Evolutionary conservation across 2,888 invertebrate genomes (phyloP).

Genomic region (Lordiphosa fenestrarum): DNA sequence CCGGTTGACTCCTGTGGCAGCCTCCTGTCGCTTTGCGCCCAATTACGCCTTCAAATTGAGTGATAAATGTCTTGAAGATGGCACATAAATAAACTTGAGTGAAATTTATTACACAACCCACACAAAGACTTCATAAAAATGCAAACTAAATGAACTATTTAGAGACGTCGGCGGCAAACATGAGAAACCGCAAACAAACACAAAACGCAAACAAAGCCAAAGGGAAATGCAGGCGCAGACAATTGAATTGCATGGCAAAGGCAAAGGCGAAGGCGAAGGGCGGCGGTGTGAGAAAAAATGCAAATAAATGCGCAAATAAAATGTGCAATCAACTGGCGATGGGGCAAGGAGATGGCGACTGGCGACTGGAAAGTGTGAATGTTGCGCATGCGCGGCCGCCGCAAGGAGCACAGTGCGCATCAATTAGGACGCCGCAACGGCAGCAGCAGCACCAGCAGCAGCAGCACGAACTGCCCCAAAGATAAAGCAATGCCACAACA

Average conservation of each 20-base stretch:
- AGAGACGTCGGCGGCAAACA: conserved; percentile 65
- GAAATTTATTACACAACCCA: conserved; percentile 76
- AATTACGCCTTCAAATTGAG: conserved; percentile 76
- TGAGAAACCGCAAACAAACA: conserved; percentile 43
- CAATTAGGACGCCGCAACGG: conserved; percentile 67
- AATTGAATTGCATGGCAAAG: conserved; percentile 64
- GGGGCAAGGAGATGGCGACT: conserved; percentile 24
- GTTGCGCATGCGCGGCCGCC: conserved; percentile 71
- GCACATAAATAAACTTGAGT: conserved; percentile 74
- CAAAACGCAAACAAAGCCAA: conserved; percentile 11
- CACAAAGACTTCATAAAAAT: conserved; percentile 77
- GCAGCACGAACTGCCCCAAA: conserved; percentile 65
- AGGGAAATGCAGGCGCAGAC: conserved; percentile 42
- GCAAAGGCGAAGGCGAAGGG: conserved; percentile 26
- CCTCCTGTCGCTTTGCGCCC: conserved; percentile 74
- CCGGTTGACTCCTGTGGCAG: conserved; percentile 44
- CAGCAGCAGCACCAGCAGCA: conserved; percentile 43
- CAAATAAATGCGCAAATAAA: conserved; percentile 76
- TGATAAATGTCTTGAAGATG: conserved; percentile 74
- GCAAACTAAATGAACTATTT: conserved; percentile 76
- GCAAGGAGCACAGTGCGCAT: conserved; percentile 59
- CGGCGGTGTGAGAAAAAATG: conserved; percentile 75
- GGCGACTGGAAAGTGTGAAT: conserved; percentile 57
- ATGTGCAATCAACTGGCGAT: conserved; percentile 70
- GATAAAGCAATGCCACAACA: conserved; percentile 55